Base-by-base conservation (phyloP, 2,888 invertebrate species). In the Coleophora flavipennella region DNA sequence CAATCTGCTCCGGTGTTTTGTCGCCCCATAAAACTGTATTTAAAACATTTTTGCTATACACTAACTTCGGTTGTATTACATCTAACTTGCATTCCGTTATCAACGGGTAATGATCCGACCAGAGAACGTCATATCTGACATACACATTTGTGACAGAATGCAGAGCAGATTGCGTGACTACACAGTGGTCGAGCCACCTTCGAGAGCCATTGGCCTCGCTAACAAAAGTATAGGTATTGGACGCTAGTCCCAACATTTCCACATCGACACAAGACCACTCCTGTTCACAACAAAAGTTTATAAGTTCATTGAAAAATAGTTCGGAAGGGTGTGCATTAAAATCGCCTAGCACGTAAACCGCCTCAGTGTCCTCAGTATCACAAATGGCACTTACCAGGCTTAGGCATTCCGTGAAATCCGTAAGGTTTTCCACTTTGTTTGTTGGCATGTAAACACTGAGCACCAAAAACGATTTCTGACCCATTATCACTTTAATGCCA, bases 101-200 rank as follows among this genome's bases (percentile, higher is more conserved):
- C 0, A 33, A 4, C 1, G 40, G 40, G 13, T 20, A 36, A 25
- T 36, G 40, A 13, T 40, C 36, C 2, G 40, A 40, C 36, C 36
- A 40, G 11, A 25, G 20, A 6, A 28, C 29, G 13, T 36, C 32
- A 13, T 31, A 10, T 0, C 9, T 3, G 8, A 40, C 33, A 2
- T 26, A 20, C 1, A 28, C 13, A 1, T 13, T 9, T 12, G 1
- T 8, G 2, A 31, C 9, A 7, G 20, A 2, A 1, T 12, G 6
- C 20, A 26, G 7, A 1, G 37, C 37, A 1, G 36, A n/a, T n/a
- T n/a, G 1, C 1, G 36, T 31, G n/a, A n/a, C 34, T 13, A 41
- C 8, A 31, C 31, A 38, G 10, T 41, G 41, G 13, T 41, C 41
- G 13, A 41, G 31, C 41, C 41, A 41, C n/a, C 37, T 34, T 11